Percentiles rank a stretch among this genome's conserved stretches.
Conservation (phyloP, 2,888 invertebrate species). For the Busseola fusca region DNA sequence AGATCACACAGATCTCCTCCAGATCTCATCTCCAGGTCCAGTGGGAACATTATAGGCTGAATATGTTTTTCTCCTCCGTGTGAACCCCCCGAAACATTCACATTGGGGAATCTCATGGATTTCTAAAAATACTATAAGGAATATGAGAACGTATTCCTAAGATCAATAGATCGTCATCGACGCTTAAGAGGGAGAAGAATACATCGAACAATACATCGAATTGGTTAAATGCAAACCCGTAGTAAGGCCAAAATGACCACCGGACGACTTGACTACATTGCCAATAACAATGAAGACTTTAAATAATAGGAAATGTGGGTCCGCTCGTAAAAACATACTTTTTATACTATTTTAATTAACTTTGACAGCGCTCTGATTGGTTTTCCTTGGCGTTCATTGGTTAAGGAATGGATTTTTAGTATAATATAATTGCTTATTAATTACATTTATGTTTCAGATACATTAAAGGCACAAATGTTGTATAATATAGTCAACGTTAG, state of each 20-base stretch:
- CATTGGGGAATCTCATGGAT: neutral
- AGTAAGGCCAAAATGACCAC: conserved; percentile 51
- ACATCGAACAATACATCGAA: neutral
- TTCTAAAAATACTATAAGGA: neutral
- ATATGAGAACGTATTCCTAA: neutral
- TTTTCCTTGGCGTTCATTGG: conserved; percentile 41
- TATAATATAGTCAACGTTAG: neutral
- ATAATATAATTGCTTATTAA: neutral
- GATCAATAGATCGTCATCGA: neutral
- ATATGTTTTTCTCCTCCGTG: neutral
- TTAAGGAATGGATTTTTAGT: neutral
- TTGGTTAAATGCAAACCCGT: conserved; percentile 12
- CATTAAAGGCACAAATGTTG: neutral
- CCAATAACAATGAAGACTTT: conserved; percentile 60
- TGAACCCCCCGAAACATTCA: neutral
- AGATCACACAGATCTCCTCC: too few species aligned
- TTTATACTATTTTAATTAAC: conserved; percentile 66
- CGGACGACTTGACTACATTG: conserved; percentile 39
- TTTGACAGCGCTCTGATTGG: conserved; percentile 54
- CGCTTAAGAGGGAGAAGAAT: neutral
- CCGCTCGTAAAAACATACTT: conserved; percentile 56
- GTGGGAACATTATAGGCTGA: too few species aligned
- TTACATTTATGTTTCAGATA: neutral
- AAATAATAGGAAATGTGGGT: conserved; percentile 58
- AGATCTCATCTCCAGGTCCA: too few species aligned